Conservation (phyloP, 2,888 invertebrate species). For the Drosophila quinaria region DNA sequence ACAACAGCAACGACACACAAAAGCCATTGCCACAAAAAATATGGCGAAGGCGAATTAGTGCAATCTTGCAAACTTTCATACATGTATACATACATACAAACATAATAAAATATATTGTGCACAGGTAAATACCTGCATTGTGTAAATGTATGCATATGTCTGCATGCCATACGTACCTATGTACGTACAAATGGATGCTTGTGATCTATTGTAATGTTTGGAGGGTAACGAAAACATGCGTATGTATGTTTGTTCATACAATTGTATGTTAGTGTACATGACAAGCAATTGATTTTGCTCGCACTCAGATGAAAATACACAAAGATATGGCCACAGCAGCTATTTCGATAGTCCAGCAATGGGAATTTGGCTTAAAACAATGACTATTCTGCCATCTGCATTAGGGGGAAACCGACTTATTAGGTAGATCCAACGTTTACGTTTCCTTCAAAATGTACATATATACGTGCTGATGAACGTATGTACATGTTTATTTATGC, state of each 20-base stretch:
- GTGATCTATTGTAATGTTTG: slow-evolving; percentile 37
- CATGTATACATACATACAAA: slow-evolving; percentile 27
- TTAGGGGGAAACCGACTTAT: slow-evolving; percentile 13
- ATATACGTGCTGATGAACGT: slow-evolving; percentile 9
- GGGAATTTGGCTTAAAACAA: slow-evolving; percentile 17
- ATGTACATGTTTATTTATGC: slow-evolving; percentile 13
- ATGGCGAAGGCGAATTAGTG: slow-evolving; percentile 64
- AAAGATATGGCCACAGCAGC: slow-evolving; percentile 26
- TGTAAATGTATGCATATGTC: slow-evolving; percentile 35
- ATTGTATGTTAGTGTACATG: slow-evolving; percentile 34
- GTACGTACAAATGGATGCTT: slow-evolving; percentile 11
- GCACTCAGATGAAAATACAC: slow-evolving; percentile 25
- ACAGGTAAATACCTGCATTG: slow-evolving; percentile 48
- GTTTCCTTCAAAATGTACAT: slow-evolving; percentile 14
- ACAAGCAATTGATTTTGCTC: slow-evolving; percentile 49
- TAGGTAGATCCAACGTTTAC: slow-evolving; percentile 21
- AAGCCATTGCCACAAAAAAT: slow-evolving; percentile 56
- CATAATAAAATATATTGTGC: slow-evolving; percentile 35
- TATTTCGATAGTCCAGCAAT: slow-evolving; percentile 27
- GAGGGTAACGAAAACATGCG: slow-evolving; percentile 38
- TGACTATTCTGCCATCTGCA: slow-evolving; percentile 12
- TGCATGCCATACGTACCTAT: slow-evolving; percentile 14
- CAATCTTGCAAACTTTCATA: slow-evolving; percentile 61
- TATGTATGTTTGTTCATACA: slow-evolving; percentile 19
- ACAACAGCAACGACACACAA: slow-evolving; percentile 42